These are phyloP conservation scores for Seira musarum DNA, from an alignment of 2,888 invertebrate species.

Conservation along the genomic window DNA sequence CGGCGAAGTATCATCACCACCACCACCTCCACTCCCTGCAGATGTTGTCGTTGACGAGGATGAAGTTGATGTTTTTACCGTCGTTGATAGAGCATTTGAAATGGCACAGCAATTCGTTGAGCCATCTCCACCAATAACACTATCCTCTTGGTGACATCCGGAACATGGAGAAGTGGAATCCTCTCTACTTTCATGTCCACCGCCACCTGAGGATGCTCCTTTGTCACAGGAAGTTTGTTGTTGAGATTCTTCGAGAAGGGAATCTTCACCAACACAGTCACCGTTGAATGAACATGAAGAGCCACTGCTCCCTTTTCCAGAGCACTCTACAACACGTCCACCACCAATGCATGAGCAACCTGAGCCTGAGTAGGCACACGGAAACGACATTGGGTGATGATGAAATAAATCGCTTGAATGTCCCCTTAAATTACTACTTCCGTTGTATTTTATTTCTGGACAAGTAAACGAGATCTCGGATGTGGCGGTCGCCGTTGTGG, in stretches of 20 bases:
- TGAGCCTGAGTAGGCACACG: conserved; percentile 47
- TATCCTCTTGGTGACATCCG: conserved; percentile 43
- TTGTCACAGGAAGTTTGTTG: conserved; percentile 42
- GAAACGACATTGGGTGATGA: conserved; percentile 52
- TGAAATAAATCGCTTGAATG: conserved; percentile 44
- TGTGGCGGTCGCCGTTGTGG: conserved; percentile 17
- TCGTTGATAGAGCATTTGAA: not conserved
- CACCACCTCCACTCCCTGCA: conserved; percentile 18
- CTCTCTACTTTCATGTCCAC: conserved; percentile 29
- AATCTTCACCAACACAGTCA: conserved; percentile 49
- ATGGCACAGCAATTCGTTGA: conserved; percentile 39
- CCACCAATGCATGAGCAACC: conserved; percentile 47
- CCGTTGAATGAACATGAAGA: conserved; percentile 54
- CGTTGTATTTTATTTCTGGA: conserved; percentile 51
- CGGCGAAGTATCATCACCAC: conserved; percentile 28
- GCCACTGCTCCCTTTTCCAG: conserved; percentile 36
- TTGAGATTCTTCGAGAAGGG: conserved; percentile 41
- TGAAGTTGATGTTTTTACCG: conserved; percentile 2
- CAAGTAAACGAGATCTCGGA: conserved; percentile 55
- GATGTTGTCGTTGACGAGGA: conserved; percentile 32
- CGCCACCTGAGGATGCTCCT: conserved; percentile 40
- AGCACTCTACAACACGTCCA: conserved; percentile 44
- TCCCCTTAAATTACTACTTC: conserved; percentile 44
- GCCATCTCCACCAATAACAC: conserved; percentile 28
- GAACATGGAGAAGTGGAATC: conserved; percentile 42